phyloP scores from a whole-genome alignment of 2,888 invertebrate genomes.

The Microplitis deprimator region DNA sequence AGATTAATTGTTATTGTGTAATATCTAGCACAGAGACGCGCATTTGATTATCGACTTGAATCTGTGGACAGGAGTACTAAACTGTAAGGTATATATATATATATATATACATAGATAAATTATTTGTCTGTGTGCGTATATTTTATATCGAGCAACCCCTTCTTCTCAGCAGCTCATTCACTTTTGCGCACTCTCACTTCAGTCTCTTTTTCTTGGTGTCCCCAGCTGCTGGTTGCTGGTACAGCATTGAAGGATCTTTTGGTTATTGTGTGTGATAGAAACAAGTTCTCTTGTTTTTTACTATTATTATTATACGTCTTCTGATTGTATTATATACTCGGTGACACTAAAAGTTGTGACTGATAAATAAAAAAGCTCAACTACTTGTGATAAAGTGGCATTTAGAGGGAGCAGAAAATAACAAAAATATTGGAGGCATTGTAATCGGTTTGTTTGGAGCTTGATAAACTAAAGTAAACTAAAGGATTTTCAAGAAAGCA shows the following conservation, averaged over 20 bases:
- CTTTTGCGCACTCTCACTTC: conserved; percentile 39
- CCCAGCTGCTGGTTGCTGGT: background rate
- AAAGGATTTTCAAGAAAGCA: conserved; percentile 17
- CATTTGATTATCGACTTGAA: conserved; percentile 43
- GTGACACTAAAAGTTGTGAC: too few relatives aligned
- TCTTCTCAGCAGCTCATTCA: conserved; percentile 28
- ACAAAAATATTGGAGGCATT: background rate
- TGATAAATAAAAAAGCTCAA: too few relatives aligned
- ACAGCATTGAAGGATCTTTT: conserved; percentile 16
- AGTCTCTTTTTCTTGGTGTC: conserved; percentile 8
- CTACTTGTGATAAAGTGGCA: too few relatives aligned
- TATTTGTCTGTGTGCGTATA: conserved; percentile 5
- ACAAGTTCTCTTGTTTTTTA: background rate
- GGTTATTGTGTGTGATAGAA: conserved; percentile 12
- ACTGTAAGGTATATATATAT: conserved; percentile 34
- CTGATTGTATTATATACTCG: too few relatives aligned
- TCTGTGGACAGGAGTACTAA: conserved; percentile 36
- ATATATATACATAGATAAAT: conserved; percentile 18
- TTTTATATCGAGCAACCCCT: conserved; percentile 20
- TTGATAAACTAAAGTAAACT: conserved; percentile 16
- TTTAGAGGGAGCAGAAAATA: background rate
- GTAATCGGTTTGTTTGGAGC: background rate
- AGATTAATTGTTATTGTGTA: background rate
- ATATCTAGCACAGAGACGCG: background rate
- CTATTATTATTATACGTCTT: background rate